Percentiles rank a stretch among this genome's conserved stretches.
These are phyloP conservation scores for Acestrorhynchus altus DNA, from an alignment of 2,797 vertebrate species.

Conservation along the genomic window DNA sequence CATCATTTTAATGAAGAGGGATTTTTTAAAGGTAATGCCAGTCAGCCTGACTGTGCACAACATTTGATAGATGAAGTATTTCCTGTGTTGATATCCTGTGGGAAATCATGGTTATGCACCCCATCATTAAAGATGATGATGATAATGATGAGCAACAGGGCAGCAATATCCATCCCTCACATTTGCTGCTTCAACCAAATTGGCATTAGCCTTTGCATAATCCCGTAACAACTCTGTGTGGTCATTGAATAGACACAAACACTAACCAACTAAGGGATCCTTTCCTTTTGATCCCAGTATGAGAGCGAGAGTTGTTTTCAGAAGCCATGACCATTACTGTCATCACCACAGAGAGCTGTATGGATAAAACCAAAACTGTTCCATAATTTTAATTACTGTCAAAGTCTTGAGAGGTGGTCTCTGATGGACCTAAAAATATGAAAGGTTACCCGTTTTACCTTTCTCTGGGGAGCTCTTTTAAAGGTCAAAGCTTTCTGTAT, in stretches of 20 bases:
- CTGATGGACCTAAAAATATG: constrained; percentile 45
- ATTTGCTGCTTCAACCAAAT: neutral
- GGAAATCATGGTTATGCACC: neutral
- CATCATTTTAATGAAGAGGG: neutral
- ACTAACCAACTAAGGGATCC: neutral
- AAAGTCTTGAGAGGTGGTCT: constrained; percentile 48
- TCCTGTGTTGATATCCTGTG: neutral
- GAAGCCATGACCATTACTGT: constrained; percentile 36
- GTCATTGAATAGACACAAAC: neutral
- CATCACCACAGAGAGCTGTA: constrained; percentile 47
- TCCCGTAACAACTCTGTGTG: neutral
- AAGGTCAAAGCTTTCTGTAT: constrained; percentile 27
- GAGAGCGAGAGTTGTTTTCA: neutral
- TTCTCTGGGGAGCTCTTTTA: constrained; percentile 37
- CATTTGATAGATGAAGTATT: neutral
- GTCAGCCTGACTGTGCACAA: neutral
- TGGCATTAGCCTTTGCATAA: neutral
- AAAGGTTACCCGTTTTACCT: constrained; percentile 46
- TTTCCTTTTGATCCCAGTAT: neutral
- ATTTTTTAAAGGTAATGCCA: neutral
- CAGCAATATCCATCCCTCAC: neutral
- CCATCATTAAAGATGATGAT: neutral
- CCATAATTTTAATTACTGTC: constrained; percentile 56
- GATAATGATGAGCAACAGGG: neutral
- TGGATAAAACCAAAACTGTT: constrained; percentile 49